Evolutionary conservation across 1,140 invertebrate genomes (phyloP), one percentile per base, ranked within the genome.

Genomic region (Zophobas atratus): DNA sequence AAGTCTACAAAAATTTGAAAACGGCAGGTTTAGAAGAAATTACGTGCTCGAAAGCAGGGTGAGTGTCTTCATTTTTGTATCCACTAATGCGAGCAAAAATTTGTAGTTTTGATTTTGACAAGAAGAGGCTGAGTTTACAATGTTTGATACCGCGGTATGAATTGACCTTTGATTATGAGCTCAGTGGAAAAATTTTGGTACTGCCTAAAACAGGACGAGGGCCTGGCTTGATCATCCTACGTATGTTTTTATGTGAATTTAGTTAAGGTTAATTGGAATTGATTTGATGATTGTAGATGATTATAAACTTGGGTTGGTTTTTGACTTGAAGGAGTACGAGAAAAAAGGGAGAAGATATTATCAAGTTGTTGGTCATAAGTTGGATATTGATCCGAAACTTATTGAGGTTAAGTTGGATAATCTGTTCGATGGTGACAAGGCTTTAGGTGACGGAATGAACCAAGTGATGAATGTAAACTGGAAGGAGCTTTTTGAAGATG

Each of bases 141-240:
- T 84, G 84, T 3, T 70, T 83, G 5, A 83, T 85, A 5, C 84
- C 84, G 4, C 35, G 78, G 36, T 76, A 89, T 0, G 78, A 76
- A 1, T 77, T 90, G 0, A 77, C 85, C 32, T 88, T 86, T 2
- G 83, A 87, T 5, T 91, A 91, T 76, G 81, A 79, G 2, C 84
- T 90, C 6, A 84, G 87, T 1, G 90, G 90, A 8, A 84, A 85
- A 76, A 83, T 91, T 3, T 82, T 91, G 0, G 84, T 91, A 5
- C 80, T 91, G 20, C 90, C 90, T 0, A 88, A 91, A 67, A 82
- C 85, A 8, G 90, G 90, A 33, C 84, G 87, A 3, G 90, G 90
- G 4, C 80, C 83, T 48, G 86, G 87, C 35, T 85, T 87, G 74
- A 84, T 91, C 39, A 87, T 85, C 5, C 67, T 90, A 33, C 77